Evolutionary conservation across 2,888 invertebrate genomes (phyloP).

Genomic region (Galerucella nymphaeae): DNA sequence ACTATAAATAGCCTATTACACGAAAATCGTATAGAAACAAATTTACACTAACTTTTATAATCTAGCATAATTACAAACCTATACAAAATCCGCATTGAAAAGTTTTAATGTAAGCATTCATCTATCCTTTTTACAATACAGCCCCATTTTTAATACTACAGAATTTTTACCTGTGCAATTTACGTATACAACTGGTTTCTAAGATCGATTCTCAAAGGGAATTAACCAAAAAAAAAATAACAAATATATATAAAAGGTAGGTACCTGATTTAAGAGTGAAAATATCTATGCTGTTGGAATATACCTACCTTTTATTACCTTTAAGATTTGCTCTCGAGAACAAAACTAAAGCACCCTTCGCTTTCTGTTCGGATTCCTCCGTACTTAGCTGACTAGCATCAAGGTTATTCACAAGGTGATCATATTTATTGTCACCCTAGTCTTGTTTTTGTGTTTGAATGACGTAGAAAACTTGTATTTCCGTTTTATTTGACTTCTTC

Average conservation of each 20-base stretch:
- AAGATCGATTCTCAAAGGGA: background rate
- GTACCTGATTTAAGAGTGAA: constrained; percentile 6
- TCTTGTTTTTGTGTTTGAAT: background rate
- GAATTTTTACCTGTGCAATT: constrained; percentile 6
- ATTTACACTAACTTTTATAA: background rate
- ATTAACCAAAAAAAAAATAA: background rate
- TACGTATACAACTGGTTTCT: background rate
- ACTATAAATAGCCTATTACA: too few species aligned
- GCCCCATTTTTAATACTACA: background rate
- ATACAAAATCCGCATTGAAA: too few species aligned
- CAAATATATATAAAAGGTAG: background rate
- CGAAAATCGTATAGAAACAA: too few species aligned
- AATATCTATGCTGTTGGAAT: background rate
- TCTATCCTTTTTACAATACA: background rate
- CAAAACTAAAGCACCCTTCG: constrained; percentile 5
- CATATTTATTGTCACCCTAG: background rate
- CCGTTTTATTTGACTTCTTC: background rate
- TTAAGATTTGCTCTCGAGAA: constrained; percentile 1
- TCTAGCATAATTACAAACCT: background rate
- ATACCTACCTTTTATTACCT: constrained; percentile 1
- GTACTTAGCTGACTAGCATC: background rate
- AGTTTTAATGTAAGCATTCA: background rate
- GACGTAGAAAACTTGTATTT: background rate
- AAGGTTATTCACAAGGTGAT: background rate
- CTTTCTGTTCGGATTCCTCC: background rate